A percentile compares a stretch with the other conserved stretches of the same genome.
Conservation (phyloP, 2,888 invertebrate genomes). For the Dicycla oo region DNA sequence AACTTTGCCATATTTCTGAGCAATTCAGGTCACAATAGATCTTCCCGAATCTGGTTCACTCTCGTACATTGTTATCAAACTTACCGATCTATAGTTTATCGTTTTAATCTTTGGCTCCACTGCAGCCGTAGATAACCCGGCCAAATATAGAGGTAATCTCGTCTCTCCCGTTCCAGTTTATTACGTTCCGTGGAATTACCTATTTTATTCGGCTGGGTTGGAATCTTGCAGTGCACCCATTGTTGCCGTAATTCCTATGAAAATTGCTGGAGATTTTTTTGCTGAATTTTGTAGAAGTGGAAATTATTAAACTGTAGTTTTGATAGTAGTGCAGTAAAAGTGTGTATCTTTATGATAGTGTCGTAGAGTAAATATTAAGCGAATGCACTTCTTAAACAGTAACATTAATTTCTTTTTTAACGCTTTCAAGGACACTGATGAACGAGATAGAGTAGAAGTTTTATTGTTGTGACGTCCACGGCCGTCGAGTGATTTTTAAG, state of each 20-base stretch:
- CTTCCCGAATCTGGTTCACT: slow-evolving; percentile 29
- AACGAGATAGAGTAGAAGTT: too few relatives aligned
- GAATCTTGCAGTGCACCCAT: slow-evolving; percentile 69
- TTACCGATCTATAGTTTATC: slow-evolving; percentile 60
- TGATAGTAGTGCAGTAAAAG: slow-evolving; percentile 11
- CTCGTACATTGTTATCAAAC: slow-evolving; percentile 47
- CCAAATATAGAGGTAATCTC: slow-evolving; percentile 88
- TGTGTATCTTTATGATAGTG: slow-evolving; percentile 22
- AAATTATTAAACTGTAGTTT: slow-evolving; percentile 46
- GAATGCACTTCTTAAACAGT: slow-evolving; percentile 19
- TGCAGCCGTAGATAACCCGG: slow-evolving; percentile 83
- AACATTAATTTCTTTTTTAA: not conserved
- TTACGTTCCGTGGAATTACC: slow-evolving; percentile 78
- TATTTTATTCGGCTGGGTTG: slow-evolving; percentile 76
- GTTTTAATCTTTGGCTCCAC: slow-evolving; percentile 67
- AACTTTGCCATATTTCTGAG: slow-evolving; percentile 7
- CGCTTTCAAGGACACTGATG: too few relatives aligned
- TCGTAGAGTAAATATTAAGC: not conserved
- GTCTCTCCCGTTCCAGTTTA: slow-evolving; percentile 78
- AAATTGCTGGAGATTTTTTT: slow-evolving; percentile 49
- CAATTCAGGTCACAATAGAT: slow-evolving; percentile 42
- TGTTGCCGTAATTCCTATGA: slow-evolving; percentile 47
- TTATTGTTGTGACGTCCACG: too few relatives aligned
- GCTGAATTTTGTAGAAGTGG: slow-evolving; percentile 24
- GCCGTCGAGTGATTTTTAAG: too few relatives aligned